Percentiles rank a stretch among this genome's conserved stretches.
These are phyloP conservation scores for Urocynchramus pylzowi DNA, from an alignment of 2,113 vertebrate genomes.

Conservation along the genomic window DNA sequence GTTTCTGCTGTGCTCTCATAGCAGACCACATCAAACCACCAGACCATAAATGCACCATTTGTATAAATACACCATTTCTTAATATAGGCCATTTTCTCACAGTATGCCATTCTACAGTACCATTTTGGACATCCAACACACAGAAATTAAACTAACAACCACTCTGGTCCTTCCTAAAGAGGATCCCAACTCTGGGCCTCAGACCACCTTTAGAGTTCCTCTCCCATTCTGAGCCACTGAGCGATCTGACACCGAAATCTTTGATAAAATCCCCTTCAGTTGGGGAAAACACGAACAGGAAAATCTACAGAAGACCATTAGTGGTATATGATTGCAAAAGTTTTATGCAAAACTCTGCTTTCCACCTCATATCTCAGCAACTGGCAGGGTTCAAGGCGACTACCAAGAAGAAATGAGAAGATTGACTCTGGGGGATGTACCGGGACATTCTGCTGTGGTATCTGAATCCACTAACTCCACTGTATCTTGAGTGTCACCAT, in stretches of 20 bases:
- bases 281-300: not conserved
- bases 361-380: not conserved
- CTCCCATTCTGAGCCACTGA: not conserved
- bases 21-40: not conserved
- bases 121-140: not conserved
- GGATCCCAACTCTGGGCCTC: not conserved
- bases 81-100: not conserved
- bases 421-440: rapidly evolving
- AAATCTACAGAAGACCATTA: not conserved
- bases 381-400: not conserved
- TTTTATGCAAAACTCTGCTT: not conserved
- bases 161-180: not conserved
- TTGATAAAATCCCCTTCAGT: not conserved
- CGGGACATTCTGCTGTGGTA: not conserved
- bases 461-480: not conserved
- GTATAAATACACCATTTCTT: not conserved
- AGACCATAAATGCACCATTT: not conserved
- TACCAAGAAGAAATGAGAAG: not conserved
- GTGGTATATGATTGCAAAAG: not conserved
- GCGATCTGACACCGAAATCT: not conserved
- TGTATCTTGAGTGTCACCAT: not conserved
- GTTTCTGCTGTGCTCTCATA: not conserved
- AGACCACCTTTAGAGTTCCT: not conserved
- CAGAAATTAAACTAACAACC: not conserved
- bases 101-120: not conserved